Evolutionary conservation across 2,797 vertebrate genomes (phyloP).

Genomic region (Pseudochirops cupreus): DNA sequence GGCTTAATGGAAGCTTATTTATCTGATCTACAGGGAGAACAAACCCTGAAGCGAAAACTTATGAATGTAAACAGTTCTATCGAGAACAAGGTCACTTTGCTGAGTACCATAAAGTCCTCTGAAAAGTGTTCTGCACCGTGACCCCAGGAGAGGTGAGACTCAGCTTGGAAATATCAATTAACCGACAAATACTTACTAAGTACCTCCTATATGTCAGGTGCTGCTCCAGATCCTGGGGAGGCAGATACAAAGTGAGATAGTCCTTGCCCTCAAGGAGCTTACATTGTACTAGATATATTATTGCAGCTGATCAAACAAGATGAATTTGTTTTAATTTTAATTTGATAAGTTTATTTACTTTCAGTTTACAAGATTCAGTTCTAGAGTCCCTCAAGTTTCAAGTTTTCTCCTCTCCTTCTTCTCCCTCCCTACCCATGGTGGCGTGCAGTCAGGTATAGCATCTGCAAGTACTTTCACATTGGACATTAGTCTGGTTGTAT

Average conservation of each 20-base stretch:
- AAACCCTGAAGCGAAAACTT: slow-evolving; percentile 31
- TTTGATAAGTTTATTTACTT: too few relatives aligned
- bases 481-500: too few relatives aligned
- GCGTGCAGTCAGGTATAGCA: too few relatives aligned
- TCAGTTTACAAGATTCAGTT: too few relatives aligned
- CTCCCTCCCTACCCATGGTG: too few relatives aligned
- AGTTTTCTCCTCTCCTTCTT: too few relatives aligned
- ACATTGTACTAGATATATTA: neutral
- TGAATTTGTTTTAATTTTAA: neutral
- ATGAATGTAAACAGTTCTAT: slow-evolving; percentile 37
- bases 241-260: neutral
- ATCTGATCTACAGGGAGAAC: slow-evolving; percentile 7
- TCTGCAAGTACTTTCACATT: too few relatives aligned
- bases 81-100: neutral
- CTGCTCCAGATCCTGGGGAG: neutral
- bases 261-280: neutral
- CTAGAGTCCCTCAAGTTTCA: too few relatives aligned
- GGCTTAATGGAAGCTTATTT: neutral
- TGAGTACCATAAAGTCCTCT: slow-evolving; percentile 11
- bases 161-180: slow-evolving; percentile 1
- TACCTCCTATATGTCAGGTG: neutral
- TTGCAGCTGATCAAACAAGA: neutral
- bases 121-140: slow-evolving; percentile 9
- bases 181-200: neutral
- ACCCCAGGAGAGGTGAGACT: neutral